These are phyloP conservation scores for Patella ulyssiponensis DNA, from an alignment of 2,888 invertebrate species.

Conservation along the genomic window DNA sequence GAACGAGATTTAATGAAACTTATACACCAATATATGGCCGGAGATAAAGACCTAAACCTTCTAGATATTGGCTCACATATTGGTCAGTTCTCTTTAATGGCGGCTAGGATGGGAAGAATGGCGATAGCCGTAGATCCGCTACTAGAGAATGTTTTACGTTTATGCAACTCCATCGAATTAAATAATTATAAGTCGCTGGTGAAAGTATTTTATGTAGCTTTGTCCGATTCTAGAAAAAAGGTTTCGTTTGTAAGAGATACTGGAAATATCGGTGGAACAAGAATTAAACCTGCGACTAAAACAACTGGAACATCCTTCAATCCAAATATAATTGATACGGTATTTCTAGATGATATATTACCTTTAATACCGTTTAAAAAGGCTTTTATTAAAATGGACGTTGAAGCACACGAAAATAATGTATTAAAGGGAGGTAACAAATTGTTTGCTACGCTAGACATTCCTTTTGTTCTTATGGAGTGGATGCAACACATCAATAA, in stretches of 20 bases:
- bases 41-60: not conserved
- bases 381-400: not conserved
- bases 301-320: not conserved
- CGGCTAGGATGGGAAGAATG: not conserved
- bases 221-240: not conserved
- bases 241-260: not conserved
- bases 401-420: not conserved
- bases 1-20: not conserved
- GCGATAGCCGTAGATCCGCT: not conserved
- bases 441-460: not conserved
- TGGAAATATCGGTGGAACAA: conserved; percentile 5
- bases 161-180: not conserved
- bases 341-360: not conserved
- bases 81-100: not conserved
- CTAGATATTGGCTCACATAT: not conserved
- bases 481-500: not conserved
- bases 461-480: not conserved
- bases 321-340: not conserved
- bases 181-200: not conserved
- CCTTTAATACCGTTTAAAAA: not conserved
- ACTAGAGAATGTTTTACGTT: not conserved
- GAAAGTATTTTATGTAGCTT: not conserved
- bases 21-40: not conserved
- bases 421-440: not conserved
- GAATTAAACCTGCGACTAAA: not conserved